Evolutionary conservation across 2,113 vertebrate species (phyloP).

Genomic region (Onychostruthus taczanowskii): DNA sequence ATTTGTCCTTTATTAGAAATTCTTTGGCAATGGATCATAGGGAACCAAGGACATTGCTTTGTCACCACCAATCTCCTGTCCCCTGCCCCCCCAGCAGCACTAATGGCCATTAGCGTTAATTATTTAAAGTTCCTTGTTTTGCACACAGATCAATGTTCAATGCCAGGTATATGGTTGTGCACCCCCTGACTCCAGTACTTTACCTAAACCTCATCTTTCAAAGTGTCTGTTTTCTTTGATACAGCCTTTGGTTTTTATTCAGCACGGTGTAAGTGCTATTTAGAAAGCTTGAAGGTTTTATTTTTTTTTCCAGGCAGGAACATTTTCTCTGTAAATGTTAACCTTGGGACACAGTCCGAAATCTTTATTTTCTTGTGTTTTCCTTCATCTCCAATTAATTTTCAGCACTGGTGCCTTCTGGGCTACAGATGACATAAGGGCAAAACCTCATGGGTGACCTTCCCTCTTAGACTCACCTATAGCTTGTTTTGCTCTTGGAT

Average conservation of each 20-base stretch:
- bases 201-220: neutral
- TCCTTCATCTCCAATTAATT: neutral
- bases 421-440: neutral
- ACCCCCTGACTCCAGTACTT: neutral
- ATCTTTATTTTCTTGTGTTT: neutral
- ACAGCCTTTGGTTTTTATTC: neutral
- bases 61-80: neutral
- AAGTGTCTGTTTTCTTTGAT: neutral
- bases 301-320: neutral
- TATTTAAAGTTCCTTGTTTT: slow-evolving; percentile 47
- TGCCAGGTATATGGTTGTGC: neutral
- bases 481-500: neutral
- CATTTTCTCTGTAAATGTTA: slow-evolving; percentile 21
- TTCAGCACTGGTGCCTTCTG: neutral
- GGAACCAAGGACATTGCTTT: neutral
- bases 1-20: slow-evolving; percentile 1
- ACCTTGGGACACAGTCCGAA: neutral
- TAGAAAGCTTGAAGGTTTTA: neutral
- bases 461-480: neutral
- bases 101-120: slow-evolving; percentile 41
- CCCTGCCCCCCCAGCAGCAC: neutral
- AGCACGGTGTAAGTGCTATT: neutral
- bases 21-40: neutral
- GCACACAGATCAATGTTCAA: neutral
- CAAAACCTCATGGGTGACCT: neutral